Evolutionary conservation across 2,113 vertebrate genomes (phyloP), one percentile per base, ranked within the genome.

Genomic region (Chloropsis hardwickii): DNA sequence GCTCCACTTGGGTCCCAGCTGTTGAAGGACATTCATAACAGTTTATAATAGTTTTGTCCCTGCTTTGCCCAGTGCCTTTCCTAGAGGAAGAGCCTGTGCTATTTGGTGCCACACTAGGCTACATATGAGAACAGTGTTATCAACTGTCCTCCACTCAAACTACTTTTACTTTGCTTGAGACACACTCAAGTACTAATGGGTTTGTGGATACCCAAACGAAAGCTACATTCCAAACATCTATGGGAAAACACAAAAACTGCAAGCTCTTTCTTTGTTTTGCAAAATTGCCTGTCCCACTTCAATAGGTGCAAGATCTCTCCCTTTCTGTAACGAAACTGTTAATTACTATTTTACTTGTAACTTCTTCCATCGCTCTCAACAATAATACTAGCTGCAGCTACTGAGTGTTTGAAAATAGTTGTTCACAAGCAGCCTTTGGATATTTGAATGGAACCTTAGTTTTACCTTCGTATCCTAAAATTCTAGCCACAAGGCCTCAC

Each of bases 11-110:
- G 11, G 9, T 58, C 37, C 23, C 27, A 58, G 0, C 42, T 37
- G 0, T 25, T 70, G 19, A 1, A 0, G 28, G 7, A 53, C 17
- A 37, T n/a, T 51, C 1, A 5, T 29, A 42, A 29, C 8, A 25
- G 47, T 60, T 73, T 60, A 39, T 29, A 58, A 37, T 39, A 33
- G 42, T 48, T 67, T 57, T 54, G 14, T 29, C 12, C 29, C 10
- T 35, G 18, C 62, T 66, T 45, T 84, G 29, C 15, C 6, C 60
- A 69, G 11, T 54, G 28, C 24, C 17, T 84, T 56, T 58, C 37
- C 13, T 5, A 35, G 61, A n/a, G 22, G 22, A 42, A 74, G 42
- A 31, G 42, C 40, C 27, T 29, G 11, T 62, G 28, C 21, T 18
- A 12, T 9, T 48, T 67, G 14, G 20, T 73, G 53, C 19, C 21